Base-by-base conservation (phyloP, 2,113 vertebrate species). In the Platichthys flesus region DNA sequence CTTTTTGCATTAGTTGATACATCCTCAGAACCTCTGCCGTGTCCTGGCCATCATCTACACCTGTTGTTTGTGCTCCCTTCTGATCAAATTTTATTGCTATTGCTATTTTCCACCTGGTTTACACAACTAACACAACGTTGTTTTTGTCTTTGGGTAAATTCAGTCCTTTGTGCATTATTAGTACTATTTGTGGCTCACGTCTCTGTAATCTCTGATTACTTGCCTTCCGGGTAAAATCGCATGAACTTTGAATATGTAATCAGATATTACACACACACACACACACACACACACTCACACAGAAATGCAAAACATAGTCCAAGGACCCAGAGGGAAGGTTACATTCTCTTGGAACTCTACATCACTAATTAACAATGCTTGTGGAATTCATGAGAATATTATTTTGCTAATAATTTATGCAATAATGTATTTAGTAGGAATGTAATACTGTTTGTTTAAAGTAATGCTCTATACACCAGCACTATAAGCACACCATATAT, bases 251-350 rank as follows among this genome's bases (percentile, higher is more conserved):
- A 60, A 60, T 35, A 60, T 35, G 28, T 60, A 60, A 35, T 35
- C 58, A 35, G 16, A 57, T 14, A 26, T 24, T 16, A 57, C 24
- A 57, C 56, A 26, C 56, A 57, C 56, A 57, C 56, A 28, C 55
- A 28, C 55, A 26, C 55, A 57, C 56, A 57, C 56, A 57, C 56
- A 57, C 56, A 57, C 56, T 28, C 24, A 57, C 4, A 57, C 14
- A 26, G 4, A 57, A 18, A 76, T 10, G 15, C 55, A 54, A 23
- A 40, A 55, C 35, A 64, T 3, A n/a, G 49, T 55, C 12, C 31
- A 54, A 21, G n/a, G 57, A 42, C n/a, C 74, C 56, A 18, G 31
- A 64, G 67, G 79, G 71, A 82, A 79, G 76, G 76, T 82, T 52
- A 52, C 18, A 2, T 31, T 31, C 47, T 18, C 16, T 66, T 66